These are phyloP conservation scores for Myripristis jacobus DNA, from an alignment of 2,797 vertebrate species.

Conservation along the genomic window DNA sequence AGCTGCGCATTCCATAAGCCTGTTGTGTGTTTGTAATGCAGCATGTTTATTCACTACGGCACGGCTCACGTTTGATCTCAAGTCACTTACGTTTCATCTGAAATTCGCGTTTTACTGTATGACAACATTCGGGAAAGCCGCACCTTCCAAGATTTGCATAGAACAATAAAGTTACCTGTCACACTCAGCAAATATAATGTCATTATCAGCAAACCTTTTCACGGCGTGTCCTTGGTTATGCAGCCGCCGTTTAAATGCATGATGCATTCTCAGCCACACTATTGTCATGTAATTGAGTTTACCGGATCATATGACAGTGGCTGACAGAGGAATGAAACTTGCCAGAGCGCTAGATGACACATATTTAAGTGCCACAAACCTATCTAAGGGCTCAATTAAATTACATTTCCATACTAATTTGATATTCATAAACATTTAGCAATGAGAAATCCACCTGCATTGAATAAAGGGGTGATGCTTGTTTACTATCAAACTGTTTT, in stretches of 20 bases:
- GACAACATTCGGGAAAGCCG: neutral
- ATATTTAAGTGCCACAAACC: slow-evolving; percentile 41
- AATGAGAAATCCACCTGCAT: neutral
- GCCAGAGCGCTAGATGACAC: slow-evolving; percentile 13
- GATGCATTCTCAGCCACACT: slow-evolving; percentile 15
- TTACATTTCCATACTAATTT: slow-evolving; percentile 12
- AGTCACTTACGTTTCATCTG: neutral
- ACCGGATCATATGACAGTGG: slow-evolving; percentile 28
- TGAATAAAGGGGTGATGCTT: slow-evolving; percentile 1
- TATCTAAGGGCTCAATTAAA: slow-evolving; percentile 19
- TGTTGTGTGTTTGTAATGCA: slow-evolving; percentile 6
- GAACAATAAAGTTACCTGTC: slow-evolving; percentile 3
- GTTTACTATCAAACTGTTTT: slow-evolving; percentile 11
- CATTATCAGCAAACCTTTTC: neutral
- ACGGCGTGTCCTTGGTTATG: neutral
- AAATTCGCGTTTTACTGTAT: neutral
- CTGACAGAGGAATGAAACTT: slow-evolving; percentile 15
- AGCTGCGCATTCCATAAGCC: slow-evolving; percentile 22
- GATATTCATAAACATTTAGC: slow-evolving; percentile 4
- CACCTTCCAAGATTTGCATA: neutral
- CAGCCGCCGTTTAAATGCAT: slow-evolving; percentile 24
- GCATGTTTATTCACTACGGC: neutral
- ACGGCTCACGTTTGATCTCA: neutral
- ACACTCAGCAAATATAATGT: slow-evolving; percentile 6
- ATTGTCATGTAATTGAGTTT: slow-evolving; percentile 46